Base-by-base conservation (phyloP, 2,797 vertebrate genomes). In the Melanotaenia trifasciata region DNA sequence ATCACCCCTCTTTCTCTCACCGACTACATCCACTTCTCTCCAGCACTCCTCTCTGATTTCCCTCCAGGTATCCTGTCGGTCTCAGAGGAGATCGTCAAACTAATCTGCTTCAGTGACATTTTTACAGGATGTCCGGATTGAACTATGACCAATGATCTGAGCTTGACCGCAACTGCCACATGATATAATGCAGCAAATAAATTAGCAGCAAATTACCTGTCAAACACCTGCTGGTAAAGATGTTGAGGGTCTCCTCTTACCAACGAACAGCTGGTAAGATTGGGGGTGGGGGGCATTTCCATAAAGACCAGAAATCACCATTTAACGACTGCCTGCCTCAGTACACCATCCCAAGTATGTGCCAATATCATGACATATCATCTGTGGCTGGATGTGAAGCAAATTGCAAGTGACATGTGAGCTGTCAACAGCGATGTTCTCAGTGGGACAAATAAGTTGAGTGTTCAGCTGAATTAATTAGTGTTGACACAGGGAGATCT, bases 151-250 rank as follows among this genome's bases (percentile, higher is more conserved):
- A 56, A 1, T 59, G 70, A 71, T 64, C 74, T 64, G 2, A 40
- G 50, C 79, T 77, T 57, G 58, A 74, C 69, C 65, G 56, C 82
- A 85, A 70, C 83, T 80, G 82, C 67, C 85, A 72, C 76, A 84
- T 78, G 76, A 90, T 84, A 90, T 89, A 89, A 89, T 81, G 80
- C 9, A 1, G 80, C 71, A 89, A 79, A 91, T 90, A 86, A 90
- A 94, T 93, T 89, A 88, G 76, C 77, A 56, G 83, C 78, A 89
- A 91, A 91, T 90, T 81, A 90, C 80, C 90, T 92, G 91, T 91
- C 91, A 93, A 85, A 90, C 79, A 90, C 87, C 89, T 91, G 87
- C 91, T 86, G 89, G 45, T 60, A 70, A 78, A 76, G 82, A 84
- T 30, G 73, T 57, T 61, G 45, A 51, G 71, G 62, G 69, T 70